These are phyloP conservation scores for Greenwoodochromis staneri DNA, from an alignment of 2,113 vertebrate species.

Conservation along the genomic window DNA sequence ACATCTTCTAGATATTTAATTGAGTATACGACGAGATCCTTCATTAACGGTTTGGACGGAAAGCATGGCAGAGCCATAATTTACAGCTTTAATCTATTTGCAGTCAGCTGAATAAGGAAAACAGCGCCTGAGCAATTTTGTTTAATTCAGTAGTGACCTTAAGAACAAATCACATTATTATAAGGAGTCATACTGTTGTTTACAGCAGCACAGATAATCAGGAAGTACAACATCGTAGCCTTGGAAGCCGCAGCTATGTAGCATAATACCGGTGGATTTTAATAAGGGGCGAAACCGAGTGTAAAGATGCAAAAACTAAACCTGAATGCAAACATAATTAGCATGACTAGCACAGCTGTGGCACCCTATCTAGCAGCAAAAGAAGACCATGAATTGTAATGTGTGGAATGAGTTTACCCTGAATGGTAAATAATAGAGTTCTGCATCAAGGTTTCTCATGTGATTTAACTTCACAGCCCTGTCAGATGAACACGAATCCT, in stretches of 20 bases:
- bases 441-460: background rate
- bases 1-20: background rate
- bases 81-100: background rate
- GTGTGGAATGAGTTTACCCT: background rate
- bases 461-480: background rate
- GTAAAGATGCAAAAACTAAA: background rate
- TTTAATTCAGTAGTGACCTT: slow-evolving; percentile 19
- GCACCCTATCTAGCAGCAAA: background rate
- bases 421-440: background rate
- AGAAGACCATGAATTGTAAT: background rate
- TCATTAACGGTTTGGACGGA: background rate
- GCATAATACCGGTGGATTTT: background rate
- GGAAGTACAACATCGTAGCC: background rate
- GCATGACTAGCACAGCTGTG: background rate
- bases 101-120: background rate
- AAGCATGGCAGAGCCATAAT: background rate
- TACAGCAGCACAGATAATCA: slow-evolving; percentile 10
- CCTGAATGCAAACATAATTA: background rate
- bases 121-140: background rate
- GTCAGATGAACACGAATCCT: background rate
- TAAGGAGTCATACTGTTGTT: slow-evolving; percentile 4
- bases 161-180: slow-evolving; percentile 29
- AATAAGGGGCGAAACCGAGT: background rate
- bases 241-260: background rate
- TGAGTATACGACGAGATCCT: background rate